phyloP scores from a whole-genome alignment of 2,113 vertebrate species.

The Leptobrachium leishanense region DNA sequence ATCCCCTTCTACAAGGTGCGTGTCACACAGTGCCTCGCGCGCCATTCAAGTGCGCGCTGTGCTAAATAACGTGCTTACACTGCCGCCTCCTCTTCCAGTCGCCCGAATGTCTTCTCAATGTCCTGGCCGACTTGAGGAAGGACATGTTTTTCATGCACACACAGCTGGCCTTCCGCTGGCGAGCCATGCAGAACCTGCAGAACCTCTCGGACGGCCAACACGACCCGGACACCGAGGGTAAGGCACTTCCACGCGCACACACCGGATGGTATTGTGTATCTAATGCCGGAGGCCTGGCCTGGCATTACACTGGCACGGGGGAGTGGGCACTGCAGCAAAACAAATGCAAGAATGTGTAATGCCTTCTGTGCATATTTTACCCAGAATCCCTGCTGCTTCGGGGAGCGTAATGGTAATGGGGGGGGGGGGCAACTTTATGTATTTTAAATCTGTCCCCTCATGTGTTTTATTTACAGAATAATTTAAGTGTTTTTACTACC shows the following conservation, averaged over 20 bases:
- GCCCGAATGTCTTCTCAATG: conserved; percentile 67
- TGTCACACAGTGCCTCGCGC: not conserved
- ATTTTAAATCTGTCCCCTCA: too few species aligned
- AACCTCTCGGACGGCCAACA: conserved; percentile 53
- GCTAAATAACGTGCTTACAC: not conserved
- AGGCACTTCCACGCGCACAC: not conserved
- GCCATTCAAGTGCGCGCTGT: not conserved
- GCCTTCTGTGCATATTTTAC: too few species aligned
- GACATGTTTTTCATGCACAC: conserved; percentile 60
- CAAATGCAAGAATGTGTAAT: too few species aligned
- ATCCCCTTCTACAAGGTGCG: conserved; percentile 71
- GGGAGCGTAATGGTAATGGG: too few species aligned
- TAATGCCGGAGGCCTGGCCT: too few species aligned
- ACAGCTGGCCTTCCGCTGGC: conserved; percentile 58
- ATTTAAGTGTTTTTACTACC: too few species aligned
- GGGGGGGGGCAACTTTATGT: not conserved
- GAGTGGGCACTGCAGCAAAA: too few species aligned
- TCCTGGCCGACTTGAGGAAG: conserved; percentile 58
- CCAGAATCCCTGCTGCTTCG: too few species aligned
- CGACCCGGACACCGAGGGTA: conserved; percentile 67
- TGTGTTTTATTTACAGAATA: too few species aligned
- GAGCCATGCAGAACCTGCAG: conserved; percentile 54
- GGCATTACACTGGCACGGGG: too few species aligned
- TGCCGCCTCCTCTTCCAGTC: conserved; percentile 55
- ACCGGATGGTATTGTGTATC: not conserved